Evolutionary conservation across 2,888 invertebrate species (phyloP).

Genomic region (Andrena flavipes): DNA sequence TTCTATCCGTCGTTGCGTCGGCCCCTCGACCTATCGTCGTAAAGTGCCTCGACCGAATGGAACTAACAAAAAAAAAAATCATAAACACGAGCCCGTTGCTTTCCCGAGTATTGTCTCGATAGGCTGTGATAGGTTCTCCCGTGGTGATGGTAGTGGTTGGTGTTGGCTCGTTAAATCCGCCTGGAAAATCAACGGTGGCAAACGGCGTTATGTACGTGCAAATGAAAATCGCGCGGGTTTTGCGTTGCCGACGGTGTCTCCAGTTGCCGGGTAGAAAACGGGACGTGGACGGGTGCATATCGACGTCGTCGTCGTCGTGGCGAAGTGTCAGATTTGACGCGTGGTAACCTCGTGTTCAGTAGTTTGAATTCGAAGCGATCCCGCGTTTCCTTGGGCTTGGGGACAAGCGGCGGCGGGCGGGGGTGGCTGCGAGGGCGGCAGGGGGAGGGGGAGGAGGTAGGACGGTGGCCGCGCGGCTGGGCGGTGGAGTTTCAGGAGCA

Average conservation of each 20-base stretch:
- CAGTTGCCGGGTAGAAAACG: slow-evolving; percentile 31
- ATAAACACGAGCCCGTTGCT: slow-evolving; percentile 2
- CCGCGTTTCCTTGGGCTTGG: slow-evolving; percentile 84
- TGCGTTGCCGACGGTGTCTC: slow-evolving; percentile 18
- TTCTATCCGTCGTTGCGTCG: slow-evolving; percentile 19
- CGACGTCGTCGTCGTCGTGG: slow-evolving; percentile 42
- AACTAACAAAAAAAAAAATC: neutral
- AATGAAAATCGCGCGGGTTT: neutral
- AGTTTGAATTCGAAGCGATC: slow-evolving; percentile 85
- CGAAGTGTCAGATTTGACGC: slow-evolving; percentile 84
- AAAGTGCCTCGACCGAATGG: neutral
- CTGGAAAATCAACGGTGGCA: neutral
- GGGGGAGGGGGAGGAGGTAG: slow-evolving; percentile 48
- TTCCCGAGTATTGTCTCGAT: neutral
- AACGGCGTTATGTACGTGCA: neutral
- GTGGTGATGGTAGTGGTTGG: no score
- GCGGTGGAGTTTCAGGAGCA: slow-evolving; percentile 40
- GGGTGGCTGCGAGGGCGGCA: slow-evolving; percentile 47
- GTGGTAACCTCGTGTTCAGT: slow-evolving; percentile 85
- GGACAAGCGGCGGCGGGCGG: slow-evolving; percentile 61
- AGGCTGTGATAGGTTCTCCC: no score
- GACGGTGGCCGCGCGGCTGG: slow-evolving; percentile 58
- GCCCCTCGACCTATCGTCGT: neutral
- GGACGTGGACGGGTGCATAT: slow-evolving; percentile 30
- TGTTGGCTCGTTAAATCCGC: no score